Conservation (phyloP, 2,797 vertebrate species). For the Lithobates sylvaticus region DNA sequence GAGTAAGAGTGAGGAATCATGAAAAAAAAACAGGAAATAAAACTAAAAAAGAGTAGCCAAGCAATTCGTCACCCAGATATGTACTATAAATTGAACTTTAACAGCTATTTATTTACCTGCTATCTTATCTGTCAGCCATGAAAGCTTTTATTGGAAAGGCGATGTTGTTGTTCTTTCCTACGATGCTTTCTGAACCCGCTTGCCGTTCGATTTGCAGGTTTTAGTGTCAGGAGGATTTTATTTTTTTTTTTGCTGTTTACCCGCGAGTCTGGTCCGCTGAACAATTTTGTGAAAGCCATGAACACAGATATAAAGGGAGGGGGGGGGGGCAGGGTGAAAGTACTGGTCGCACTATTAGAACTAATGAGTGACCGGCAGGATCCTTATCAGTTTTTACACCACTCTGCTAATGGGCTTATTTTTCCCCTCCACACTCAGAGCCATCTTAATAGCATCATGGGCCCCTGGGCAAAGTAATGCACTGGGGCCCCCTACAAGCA, state of each 20-base stretch:
- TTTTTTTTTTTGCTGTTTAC: constrained; percentile 19
- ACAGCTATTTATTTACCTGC: neutral
- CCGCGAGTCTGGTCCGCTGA: constrained; percentile 32
- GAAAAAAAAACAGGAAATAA: no score
- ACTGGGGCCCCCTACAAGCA: no score
- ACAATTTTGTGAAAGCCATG: constrained; percentile 46
- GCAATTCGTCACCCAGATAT: no score
- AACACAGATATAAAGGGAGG: neutral
- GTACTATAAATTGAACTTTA: neutral
- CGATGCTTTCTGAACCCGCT: neutral
- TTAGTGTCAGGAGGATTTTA: neutral
- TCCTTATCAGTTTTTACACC: constrained; percentile 34
- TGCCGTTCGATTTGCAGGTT: neutral
- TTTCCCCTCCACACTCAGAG: neutral
- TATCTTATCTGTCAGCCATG: constrained; percentile 9
- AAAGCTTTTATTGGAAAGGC: constrained; percentile 15
- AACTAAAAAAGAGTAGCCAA: no score
- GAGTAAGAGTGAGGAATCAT: no score
- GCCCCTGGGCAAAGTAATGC: no score
- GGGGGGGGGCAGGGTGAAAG: neutral
- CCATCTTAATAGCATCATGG: no score
- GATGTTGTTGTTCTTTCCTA: neutral
- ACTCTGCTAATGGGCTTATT: constrained; percentile 37
- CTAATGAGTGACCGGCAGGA: neutral
- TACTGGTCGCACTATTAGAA: neutral